A percentile compares a stretch with the other conserved stretches of the same genome.
These are phyloP conservation scores for Andrena trimmerana DNA, from an alignment of 2,888 invertebrate species.

Conservation along the genomic window DNA sequence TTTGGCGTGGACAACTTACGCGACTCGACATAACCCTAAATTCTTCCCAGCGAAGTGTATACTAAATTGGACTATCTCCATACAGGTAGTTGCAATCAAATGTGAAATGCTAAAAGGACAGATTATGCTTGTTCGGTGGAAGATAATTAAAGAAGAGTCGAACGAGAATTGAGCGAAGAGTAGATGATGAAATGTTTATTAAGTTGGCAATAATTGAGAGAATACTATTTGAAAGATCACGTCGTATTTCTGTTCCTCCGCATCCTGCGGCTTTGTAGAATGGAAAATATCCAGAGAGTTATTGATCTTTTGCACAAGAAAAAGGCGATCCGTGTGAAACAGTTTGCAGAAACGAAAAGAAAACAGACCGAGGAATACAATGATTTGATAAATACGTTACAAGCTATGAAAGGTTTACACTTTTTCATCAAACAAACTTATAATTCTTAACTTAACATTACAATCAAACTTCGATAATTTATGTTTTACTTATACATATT, in stretches of 20 bases:
- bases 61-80: too few species aligned
- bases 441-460: too few species aligned
- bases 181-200: too few species aligned
- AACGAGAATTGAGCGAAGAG: too few species aligned
- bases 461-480: neutral
- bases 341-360: constrained; percentile 16
- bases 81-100: too few species aligned
- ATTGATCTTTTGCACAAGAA: constrained; percentile 26
- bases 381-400: constrained; percentile 22
- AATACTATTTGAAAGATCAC: neutral
- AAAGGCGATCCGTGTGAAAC: constrained; percentile 10
- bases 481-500: neutral
- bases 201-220: too few species aligned
- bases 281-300: constrained; percentile 45
- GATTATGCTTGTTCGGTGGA: too few species aligned
- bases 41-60: too few species aligned
- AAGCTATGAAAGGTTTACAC: constrained; percentile 36
- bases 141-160: too few species aligned
- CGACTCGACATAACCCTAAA: too few species aligned
- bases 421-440: neutral
- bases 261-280: constrained; percentile 8
- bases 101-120: too few species aligned
- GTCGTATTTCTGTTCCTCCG: neutral
- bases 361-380: constrained; percentile 40
- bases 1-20: too few species aligned